A percentile compares a stretch with the other conserved stretches of the same genome.
These are phyloP conservation scores for Cotesia glomerata DNA, from an alignment of 1,140 invertebrate species.

Conservation along the genomic window DNA sequence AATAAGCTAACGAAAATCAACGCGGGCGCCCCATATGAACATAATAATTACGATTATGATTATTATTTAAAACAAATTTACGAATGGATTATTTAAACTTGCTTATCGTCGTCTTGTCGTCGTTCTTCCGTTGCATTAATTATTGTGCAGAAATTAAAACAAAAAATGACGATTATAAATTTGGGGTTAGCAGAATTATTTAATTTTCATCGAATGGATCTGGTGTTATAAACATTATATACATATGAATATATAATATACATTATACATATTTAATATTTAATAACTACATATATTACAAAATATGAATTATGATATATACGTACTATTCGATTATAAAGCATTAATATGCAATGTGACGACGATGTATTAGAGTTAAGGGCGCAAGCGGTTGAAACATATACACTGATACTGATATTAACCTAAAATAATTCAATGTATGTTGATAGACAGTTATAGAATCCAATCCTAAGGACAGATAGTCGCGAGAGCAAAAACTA, in stretches of 20 bases:
- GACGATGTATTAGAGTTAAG: slow-evolving; percentile 19
- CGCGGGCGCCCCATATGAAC: slow-evolving; percentile 5
- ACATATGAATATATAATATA: neutral
- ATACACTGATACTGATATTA: slow-evolving; percentile 27
- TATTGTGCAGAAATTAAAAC: neutral
- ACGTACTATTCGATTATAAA: neutral
- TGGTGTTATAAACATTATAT: slow-evolving; percentile 1
- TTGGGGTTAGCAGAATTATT: neutral
- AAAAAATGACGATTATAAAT: neutral
- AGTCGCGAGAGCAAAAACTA: slow-evolving; percentile 12
- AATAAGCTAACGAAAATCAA: neutral
- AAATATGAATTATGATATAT: slow-evolving; percentile 1
- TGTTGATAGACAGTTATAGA: slow-evolving; percentile 28
- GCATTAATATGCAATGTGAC: slow-evolving; percentile 12
- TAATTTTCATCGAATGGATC: slow-evolving; percentile 14
- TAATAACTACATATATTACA: neutral
- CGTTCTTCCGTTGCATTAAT: slow-evolving; percentile 22
- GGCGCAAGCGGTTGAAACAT: slow-evolving; percentile 20
- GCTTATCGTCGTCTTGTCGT: slow-evolving; percentile 16
- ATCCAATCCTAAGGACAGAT: slow-evolving; percentile 1
- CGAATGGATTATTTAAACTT: slow-evolving; percentile 10
- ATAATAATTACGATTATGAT: slow-evolving; percentile 16
- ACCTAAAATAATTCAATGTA: slow-evolving; percentile 8
- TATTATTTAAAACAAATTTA: slow-evolving; percentile 7
- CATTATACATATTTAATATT: neutral